These are phyloP conservation scores for Tinamus guttatus DNA, from an alignment of 2,113 vertebrate species.

Conservation along the genomic window DNA sequence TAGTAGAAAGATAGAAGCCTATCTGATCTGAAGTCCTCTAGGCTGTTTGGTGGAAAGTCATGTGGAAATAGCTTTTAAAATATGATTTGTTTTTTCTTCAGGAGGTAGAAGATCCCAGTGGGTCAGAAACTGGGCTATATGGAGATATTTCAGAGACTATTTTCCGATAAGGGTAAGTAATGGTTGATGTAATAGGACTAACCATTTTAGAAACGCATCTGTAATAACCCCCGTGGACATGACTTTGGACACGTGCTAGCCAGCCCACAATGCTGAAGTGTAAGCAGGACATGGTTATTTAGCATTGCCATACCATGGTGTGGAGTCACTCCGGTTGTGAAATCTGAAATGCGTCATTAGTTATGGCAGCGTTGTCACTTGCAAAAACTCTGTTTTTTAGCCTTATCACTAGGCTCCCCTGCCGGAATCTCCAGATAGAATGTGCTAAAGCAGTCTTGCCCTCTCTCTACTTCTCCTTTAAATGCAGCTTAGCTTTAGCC, in stretches of 20 bases:
- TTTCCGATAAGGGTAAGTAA: conserved; percentile 92
- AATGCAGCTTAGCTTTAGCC: background rate
- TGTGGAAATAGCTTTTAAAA: background rate
- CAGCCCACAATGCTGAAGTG: background rate
- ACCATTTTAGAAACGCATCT: background rate
- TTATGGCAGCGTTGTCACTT: background rate
- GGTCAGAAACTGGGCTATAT: conserved; percentile 95
- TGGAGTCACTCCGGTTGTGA: background rate
- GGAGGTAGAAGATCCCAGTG: conserved; percentile 94
- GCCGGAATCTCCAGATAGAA: background rate
- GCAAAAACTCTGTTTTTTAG: background rate
- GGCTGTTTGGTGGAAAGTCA: background rate
- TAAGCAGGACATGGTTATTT: background rate
- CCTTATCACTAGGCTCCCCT: background rate
- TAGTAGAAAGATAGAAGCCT: background rate
- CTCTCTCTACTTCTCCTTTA: background rate
- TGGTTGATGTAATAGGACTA: background rate
- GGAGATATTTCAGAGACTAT: conserved; percentile 96
- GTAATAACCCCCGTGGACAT: background rate
- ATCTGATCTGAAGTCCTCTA: background rate
- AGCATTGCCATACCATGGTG: background rate
- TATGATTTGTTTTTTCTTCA: conserved; percentile 14
- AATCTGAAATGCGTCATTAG: background rate
- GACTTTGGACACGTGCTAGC: background rate
- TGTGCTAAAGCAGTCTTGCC: too few relatives aligned